These are phyloP conservation scores for Cryptotis parvus DNA, from an alignment of 2,113 vertebrate genomes.

Conservation along the genomic window DNA sequence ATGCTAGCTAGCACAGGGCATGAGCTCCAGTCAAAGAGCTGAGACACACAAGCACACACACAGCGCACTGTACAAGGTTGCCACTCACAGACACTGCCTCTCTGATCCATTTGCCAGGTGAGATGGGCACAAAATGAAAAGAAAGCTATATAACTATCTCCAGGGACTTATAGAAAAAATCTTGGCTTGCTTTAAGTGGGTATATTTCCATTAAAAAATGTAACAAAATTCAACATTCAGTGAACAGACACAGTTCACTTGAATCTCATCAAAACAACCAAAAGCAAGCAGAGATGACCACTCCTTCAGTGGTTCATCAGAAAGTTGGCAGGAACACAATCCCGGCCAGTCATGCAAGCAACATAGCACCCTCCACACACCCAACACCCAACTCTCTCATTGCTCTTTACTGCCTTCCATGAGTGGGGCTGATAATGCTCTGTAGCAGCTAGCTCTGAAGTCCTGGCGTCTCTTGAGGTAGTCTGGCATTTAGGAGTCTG, in stretches of 20 bases:
- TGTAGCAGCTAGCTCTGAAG: neutral
- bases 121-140: neutral
- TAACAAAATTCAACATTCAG: neutral
- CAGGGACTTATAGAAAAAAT: neutral
- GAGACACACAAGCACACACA: neutral
- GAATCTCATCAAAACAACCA: neutral
- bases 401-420: neutral
- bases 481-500: no score
- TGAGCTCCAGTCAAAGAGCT: neutral
- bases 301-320: neutral
- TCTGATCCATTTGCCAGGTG: neutral
- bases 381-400: neutral
- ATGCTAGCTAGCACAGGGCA: neutral
- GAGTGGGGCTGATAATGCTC: neutral
- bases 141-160: neutral
- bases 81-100: neutral
- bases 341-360: neutral
- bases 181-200: neutral
- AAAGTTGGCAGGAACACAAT: neutral
- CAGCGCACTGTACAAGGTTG: neutral
- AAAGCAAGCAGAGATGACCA: neutral
- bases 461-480: neutral
- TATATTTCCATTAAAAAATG: neutral
- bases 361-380: neutral
- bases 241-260: neutral